A percentile compares a stretch with the other conserved stretches of the same genome.
Conservation (phyloP, 2,888 invertebrate species). For the Troglohyphantes excavatus region DNA sequence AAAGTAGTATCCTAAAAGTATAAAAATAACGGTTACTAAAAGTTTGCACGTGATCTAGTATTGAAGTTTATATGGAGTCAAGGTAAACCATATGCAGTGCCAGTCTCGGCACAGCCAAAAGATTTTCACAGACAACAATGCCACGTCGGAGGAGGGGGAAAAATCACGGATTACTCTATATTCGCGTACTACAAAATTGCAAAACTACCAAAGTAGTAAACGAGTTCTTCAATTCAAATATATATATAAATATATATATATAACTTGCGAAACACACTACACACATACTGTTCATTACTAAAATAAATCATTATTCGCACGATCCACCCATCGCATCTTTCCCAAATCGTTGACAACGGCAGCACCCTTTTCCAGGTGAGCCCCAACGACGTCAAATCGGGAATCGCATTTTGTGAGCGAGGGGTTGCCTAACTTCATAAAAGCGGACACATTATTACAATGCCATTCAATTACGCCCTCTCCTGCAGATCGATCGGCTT, state of each 20-base stretch:
- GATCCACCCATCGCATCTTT: background rate
- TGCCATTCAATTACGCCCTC: constrained; percentile 74
- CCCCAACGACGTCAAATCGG: background rate
- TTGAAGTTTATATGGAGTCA: no score
- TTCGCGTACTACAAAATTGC: no score
- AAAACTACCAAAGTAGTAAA: no score
- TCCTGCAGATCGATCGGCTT: constrained; percentile 7
- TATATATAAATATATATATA: background rate
- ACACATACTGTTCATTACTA: background rate
- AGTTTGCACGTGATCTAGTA: no score
- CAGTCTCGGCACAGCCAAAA: no score
- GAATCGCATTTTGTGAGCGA: constrained; percentile 15
- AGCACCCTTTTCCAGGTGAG: constrained; percentile 27
- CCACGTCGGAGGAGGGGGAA: no score
- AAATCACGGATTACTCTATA: no score
- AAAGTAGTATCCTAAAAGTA: no score
- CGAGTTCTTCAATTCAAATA: no score
- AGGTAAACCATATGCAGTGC: no score
- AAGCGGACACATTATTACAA: constrained; percentile 74
- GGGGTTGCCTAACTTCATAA: constrained; percentile 65
- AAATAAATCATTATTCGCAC: background rate
- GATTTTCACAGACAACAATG: no score
- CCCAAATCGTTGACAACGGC: background rate
- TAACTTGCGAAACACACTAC: background rate
- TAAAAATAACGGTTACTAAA: no score